A percentile compares a stretch with the other conserved stretches of the same genome.
These are phyloP conservation scores for Rhabdomys pumilio DNA, from an alignment of 2,797 vertebrate species.

Conservation along the genomic window DNA sequence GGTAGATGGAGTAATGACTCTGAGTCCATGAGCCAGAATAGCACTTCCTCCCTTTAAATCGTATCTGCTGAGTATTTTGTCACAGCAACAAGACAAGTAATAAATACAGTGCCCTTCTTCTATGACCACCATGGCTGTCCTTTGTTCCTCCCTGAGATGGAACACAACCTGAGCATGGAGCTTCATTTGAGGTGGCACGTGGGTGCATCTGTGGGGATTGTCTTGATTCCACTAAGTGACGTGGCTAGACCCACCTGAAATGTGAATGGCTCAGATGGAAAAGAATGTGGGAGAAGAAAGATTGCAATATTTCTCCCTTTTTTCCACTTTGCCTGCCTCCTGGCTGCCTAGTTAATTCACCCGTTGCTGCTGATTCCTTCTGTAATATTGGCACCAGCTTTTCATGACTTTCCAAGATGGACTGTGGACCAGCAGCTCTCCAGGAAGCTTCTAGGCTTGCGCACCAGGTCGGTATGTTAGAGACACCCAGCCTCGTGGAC, in stretches of 20 bases:
- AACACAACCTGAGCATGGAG: neutral
- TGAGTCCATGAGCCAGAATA: neutral
- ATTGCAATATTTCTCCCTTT: no score
- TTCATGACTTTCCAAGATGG: neutral
- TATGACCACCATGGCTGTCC: fast-evolving
- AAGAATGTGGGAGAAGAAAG: neutral
- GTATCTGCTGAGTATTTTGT: neutral
- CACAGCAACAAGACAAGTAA: neutral
- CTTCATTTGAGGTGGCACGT: neutral
- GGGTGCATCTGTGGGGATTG: neutral
- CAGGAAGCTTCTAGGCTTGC: neutral
- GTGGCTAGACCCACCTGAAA: neutral
- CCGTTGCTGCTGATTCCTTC: neutral
- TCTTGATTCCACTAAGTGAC: no score
- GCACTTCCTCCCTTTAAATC: neutral
- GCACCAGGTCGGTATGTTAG: no score
- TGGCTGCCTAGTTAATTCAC: neutral
- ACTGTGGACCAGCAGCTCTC: neutral
- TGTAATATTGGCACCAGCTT: neutral
- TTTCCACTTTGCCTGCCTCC: no score
- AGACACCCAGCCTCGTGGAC: neutral
- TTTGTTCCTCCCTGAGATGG: neutral
- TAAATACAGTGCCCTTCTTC: neutral
- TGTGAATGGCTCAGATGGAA: neutral
- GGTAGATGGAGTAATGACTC: no score